Evolutionary conservation across 2,888 invertebrate species (phyloP).

Genomic region (Camponotus fellah): DNA sequence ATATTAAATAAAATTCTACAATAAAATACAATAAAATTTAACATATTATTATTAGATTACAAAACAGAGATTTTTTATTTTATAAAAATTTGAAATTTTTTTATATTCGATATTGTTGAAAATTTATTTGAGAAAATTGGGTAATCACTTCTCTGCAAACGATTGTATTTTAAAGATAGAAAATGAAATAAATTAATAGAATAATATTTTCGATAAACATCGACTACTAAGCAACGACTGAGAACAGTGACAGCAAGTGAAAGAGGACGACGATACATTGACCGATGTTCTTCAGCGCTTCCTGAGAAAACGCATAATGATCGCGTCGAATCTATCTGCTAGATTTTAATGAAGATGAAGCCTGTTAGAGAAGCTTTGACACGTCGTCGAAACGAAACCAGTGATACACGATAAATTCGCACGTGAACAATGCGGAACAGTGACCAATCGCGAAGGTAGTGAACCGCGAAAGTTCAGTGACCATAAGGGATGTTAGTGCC

Average conservation of each 20-base stretch:
- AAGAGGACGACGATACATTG: background rate
- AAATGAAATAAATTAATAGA: background rate
- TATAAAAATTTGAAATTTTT: background rate
- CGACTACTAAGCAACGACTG: background rate
- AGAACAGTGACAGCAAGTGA: background rate
- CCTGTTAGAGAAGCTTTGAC: background rate
- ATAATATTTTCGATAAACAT: background rate
- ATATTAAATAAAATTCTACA: background rate
- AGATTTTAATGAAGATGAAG: conserved; percentile 2
- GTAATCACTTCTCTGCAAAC: background rate
- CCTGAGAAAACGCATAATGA: background rate
- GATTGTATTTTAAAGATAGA: background rate
- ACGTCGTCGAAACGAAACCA: background rate
- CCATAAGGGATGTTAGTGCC: conserved; percentile 84
- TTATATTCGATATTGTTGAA: background rate
- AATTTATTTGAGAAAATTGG: background rate
- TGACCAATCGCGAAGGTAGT: conserved; percentile 76
- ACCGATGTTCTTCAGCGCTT: conserved; percentile 18
- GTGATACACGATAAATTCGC: conserved; percentile 36
- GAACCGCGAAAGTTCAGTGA: conserved; percentile 84
- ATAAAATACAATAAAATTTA: background rate
- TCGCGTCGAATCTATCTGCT: background rate
- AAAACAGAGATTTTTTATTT: background rate
- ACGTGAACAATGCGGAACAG: conserved; percentile 69
- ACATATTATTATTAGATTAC: background rate